Percentiles rank a stretch among this genome's conserved stretches.
These are phyloP conservation scores for Alviniconcha marisindica DNA, from an alignment of 1,140 invertebrate genomes.

Conservation along the genomic window DNA sequence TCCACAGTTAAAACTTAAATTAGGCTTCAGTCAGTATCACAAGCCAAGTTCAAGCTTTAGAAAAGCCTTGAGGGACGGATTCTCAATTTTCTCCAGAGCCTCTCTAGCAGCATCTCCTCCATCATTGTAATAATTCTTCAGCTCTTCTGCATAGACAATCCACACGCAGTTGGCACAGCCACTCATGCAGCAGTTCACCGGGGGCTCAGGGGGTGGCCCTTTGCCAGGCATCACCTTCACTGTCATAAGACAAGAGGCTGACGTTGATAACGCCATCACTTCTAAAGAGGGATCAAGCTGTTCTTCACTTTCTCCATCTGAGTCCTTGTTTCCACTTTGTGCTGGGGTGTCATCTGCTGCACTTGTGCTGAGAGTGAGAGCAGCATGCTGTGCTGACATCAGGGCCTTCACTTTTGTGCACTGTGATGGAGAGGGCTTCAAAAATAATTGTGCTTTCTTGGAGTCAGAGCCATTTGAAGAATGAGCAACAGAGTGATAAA, in stretches of 20 bases:
- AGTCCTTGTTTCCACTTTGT: neutral
- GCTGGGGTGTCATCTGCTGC: neutral
- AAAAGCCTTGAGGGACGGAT: constrained; percentile 75
- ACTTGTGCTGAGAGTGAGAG: neutral
- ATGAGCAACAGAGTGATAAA: neutral
- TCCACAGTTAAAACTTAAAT: too few relatives aligned
- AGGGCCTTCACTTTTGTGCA: neutral
- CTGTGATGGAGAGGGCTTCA: neutral
- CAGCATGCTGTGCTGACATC: neutral
- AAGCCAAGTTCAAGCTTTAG: constrained; percentile 74
- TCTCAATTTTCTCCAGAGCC: constrained; percentile 81
- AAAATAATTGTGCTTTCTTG: neutral
- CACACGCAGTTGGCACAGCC: constrained; percentile 97
- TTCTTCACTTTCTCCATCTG: neutral
- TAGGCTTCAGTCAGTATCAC: too few relatives aligned
- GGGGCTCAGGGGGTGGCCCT: constrained; percentile 70
- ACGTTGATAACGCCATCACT: neutral
- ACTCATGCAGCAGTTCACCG: constrained; percentile 88
- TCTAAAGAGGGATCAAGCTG: constrained; percentile 4
- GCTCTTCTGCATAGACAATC: constrained; percentile 91
- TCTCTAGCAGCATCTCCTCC: constrained; percentile 83
- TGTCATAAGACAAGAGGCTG: constrained; percentile 26
- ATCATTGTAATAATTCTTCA: constrained; percentile 82
- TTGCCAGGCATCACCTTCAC: constrained; percentile 64
- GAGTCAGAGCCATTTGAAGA: neutral